phyloP scores from a whole-genome alignment of 2,113 vertebrate genomes.

The Buteo buteo region DNA sequence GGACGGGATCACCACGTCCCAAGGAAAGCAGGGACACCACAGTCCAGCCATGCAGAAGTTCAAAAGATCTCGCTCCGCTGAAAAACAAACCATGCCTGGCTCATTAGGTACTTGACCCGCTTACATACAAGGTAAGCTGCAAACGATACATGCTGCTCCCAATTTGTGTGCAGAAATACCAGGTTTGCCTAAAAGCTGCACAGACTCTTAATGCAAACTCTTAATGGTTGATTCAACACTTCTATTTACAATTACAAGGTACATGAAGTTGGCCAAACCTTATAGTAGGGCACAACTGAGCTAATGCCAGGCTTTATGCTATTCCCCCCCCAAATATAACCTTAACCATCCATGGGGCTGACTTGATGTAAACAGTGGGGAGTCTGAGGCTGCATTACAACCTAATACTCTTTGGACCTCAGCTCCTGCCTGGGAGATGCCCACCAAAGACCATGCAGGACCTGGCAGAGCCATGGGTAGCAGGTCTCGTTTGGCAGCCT shows the following conservation, averaged over 20 bases:
- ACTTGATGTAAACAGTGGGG: not conserved
- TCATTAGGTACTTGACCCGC: not conserved
- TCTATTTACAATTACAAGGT: not conserved
- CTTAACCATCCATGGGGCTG: not conserved
- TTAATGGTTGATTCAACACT: not conserved
- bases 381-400: not conserved
- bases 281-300: fast-evolving
- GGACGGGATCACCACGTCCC: not conserved
- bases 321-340: not conserved
- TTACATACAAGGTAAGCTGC: not conserved
- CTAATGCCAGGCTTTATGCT: not conserved
- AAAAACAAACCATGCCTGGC: not conserved
- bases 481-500: not conserved
- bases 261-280: not conserved
- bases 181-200: not conserved
- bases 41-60: not conserved
- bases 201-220: not conserved
- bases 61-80: fast-evolving
- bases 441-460: not conserved
- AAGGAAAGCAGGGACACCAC: not conserved
- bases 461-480: not conserved
- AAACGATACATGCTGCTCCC: fast-evolving
- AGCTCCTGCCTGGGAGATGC: not conserved
- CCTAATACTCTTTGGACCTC: not conserved
- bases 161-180: fast-evolving